phyloP scores from a whole-genome alignment of 2,113 vertebrate genomes.

The Acanthochromis polyacanthus region DNA sequence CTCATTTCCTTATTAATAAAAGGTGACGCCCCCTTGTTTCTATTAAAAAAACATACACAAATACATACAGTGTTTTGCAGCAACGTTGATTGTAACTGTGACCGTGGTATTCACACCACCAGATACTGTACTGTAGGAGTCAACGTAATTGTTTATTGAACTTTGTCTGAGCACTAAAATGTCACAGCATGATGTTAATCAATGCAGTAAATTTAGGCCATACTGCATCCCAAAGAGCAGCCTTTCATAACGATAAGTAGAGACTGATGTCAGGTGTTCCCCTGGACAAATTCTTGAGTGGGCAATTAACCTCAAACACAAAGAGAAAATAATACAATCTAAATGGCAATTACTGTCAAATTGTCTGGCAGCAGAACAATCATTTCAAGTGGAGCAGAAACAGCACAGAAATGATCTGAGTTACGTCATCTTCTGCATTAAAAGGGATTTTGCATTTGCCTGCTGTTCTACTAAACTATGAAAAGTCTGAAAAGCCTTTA shows the following conservation, averaged over 20 bases:
- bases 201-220: not conserved
- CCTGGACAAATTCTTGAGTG: not conserved
- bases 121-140: not conserved
- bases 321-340: not conserved
- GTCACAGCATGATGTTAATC: not conserved
- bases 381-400: constrained; percentile 19
- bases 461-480: not conserved
- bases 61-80: not conserved
- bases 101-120: not conserved
- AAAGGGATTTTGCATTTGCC: not conserved
- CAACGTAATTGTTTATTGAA: constrained; percentile 12
- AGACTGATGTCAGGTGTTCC: constrained; percentile 21
- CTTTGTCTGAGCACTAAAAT: not conserved
- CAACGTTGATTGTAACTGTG: not conserved
- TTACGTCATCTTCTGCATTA: not conserved
- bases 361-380: not conserved
- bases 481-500: not conserved
- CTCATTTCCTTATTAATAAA: no score
- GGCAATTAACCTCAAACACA: constrained; percentile 2
- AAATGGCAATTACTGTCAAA: constrained; percentile 12
- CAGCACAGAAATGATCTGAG: not conserved
- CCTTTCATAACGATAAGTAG: constrained; percentile 5
- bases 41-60: no score
- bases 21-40: no score
- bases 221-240: not conserved